These are phyloP conservation scores for Pseudococcus jackbeardsleyi DNA, from an alignment of 2,888 invertebrate genomes.

Conservation along the genomic window DNA sequence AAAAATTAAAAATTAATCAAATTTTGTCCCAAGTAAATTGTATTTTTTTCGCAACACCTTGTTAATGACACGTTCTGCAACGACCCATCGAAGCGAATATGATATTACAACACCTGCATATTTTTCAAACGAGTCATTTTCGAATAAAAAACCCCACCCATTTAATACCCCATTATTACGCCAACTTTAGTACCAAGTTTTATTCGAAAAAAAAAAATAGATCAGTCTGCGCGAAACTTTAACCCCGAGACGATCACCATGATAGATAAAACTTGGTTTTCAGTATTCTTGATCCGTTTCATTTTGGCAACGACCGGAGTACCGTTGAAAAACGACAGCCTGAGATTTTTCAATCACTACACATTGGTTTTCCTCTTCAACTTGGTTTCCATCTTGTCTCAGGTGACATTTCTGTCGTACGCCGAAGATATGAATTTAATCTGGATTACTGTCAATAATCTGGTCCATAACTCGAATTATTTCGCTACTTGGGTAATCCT, in stretches of 20 bases:
- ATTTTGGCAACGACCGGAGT: not conserved
- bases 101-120: not conserved
- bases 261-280: slow-evolving; percentile 18
- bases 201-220: not conserved
- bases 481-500: slow-evolving; percentile 43
- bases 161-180: not conserved
- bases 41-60: slow-evolving; percentile 2
- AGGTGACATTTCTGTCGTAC: not conserved
- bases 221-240: not conserved
- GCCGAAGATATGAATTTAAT: not conserved
- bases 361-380: not conserved
- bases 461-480: slow-evolving; percentile 9
- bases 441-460: slow-evolving; percentile 20
- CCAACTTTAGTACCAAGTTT: not conserved
- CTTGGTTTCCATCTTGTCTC: not conserved
- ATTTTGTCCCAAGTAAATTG: not conserved
- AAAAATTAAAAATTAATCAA: not conserved
- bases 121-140: not conserved
- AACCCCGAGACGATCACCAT: not conserved
- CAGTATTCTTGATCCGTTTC: slow-evolving; percentile 32
- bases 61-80: not conserved
- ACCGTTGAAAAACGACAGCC: not conserved
- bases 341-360: slow-evolving; percentile 26
- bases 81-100: not conserved
- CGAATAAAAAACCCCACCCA: not conserved